phyloP scores from a whole-genome alignment of 2,888 invertebrate species.

The Drosophila subsilvestris region DNA sequence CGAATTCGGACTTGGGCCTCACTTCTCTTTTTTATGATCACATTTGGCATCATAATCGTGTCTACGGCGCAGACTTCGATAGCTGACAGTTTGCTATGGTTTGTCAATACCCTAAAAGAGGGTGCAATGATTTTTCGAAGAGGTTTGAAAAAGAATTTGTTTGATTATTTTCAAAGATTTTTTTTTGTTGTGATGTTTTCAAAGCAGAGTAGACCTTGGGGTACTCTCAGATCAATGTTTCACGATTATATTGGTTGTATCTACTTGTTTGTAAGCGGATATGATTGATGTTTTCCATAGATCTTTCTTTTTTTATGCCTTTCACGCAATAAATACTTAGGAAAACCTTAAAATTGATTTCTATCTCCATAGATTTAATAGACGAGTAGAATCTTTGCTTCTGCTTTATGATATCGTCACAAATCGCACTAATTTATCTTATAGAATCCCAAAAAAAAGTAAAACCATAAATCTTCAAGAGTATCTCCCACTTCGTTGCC shows the following conservation, averaged over 20 bases:
- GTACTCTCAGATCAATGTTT: too few species aligned
- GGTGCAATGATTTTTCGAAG: neutral
- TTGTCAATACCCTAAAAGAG: neutral
- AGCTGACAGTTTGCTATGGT: constrained; percentile 51
- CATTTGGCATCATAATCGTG: constrained; percentile 71
- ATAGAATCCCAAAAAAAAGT: neutral
- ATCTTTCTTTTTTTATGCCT: neutral
- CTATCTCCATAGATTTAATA: too few species aligned
- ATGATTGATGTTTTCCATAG: neutral
- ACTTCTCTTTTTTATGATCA: constrained; percentile 55
- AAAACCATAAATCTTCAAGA: neutral
- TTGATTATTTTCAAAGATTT: too few species aligned
- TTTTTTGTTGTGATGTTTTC: neutral
- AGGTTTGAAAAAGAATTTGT: too few species aligned
- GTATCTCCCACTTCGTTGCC: constrained; percentile 34
- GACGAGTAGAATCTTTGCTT: too few species aligned
- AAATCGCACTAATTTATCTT: neutral
- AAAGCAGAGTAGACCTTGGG: too few species aligned
- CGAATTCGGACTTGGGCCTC: constrained; percentile 5
- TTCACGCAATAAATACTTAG: too few species aligned
- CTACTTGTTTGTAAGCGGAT: neutral
- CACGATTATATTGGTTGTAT: neutral
- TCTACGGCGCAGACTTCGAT: constrained; percentile 58
- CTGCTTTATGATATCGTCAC: neutral
- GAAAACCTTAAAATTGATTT: too few species aligned